Conservation (phyloP, 2,888 invertebrate species). For the Nomada goodeniana region DNA sequence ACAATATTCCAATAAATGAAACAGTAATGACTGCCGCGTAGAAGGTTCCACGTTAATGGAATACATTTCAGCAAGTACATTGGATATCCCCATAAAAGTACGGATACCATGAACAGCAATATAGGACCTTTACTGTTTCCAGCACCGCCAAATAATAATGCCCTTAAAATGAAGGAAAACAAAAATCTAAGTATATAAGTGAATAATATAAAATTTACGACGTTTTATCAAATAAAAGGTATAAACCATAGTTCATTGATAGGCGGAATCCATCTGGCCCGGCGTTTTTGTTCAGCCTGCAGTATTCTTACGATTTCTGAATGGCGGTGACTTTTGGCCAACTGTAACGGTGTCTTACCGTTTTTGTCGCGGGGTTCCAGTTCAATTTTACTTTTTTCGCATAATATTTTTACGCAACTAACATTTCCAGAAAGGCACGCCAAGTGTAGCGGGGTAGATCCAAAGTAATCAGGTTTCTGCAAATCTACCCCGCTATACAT, state of each 20-base stretch:
- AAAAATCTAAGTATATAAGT: constrained; percentile 1
- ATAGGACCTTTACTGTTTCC: constrained; percentile 96
- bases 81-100: constrained; percentile 96
- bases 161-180: constrained; percentile 84
- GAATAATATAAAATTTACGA: not conserved
- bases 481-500: constrained; percentile 96
- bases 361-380: constrained; percentile 95
- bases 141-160: constrained; percentile 94
- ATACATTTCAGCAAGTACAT: constrained; percentile 96
- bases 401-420: constrained; percentile 93
- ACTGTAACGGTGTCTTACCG: constrained; percentile 95
- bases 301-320: constrained; percentile 93
- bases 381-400: constrained; percentile 96
- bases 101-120: constrained; percentile 93
- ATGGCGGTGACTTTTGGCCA: constrained; percentile 95
- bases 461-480: constrained; percentile 96
- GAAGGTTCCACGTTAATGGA: constrained; percentile 95
- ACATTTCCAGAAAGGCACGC: constrained; percentile 95
- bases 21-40: constrained; percentile 94
- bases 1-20: constrained; percentile 96
- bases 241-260: constrained; percentile 92
- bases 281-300: constrained; percentile 91
- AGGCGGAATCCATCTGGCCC: constrained; percentile 94
- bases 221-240: not conserved
- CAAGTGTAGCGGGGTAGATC: constrained; percentile 95